Conservation (phyloP, 2,888 invertebrate genomes). For the Amphipyra tragopoginis region DNA sequence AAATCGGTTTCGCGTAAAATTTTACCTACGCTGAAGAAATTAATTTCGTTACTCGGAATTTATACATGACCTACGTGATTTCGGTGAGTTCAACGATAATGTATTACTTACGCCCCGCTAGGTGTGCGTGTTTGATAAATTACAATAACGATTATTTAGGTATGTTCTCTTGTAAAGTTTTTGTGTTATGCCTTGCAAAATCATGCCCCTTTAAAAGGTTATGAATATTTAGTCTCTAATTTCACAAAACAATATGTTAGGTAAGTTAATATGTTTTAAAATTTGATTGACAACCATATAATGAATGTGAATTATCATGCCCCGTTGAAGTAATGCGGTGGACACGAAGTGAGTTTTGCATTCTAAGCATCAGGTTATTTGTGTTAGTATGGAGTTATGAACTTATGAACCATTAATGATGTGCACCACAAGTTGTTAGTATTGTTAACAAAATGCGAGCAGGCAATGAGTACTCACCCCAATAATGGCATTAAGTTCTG, state of each 20-base stretch:
- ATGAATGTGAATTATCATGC: constrained; percentile 26
- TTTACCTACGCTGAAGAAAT: constrained; percentile 67
- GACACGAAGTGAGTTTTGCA: no score
- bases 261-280: not conserved
- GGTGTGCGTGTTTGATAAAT: constrained; percentile 10
- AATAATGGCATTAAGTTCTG: constrained; percentile 97
- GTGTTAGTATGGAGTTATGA: constrained; percentile 24
- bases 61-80: constrained; percentile 42
- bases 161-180: no score
- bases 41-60: constrained; percentile 68
- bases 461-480: constrained; percentile 92
- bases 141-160: not conserved
- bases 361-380: no score
- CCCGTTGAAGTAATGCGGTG: constrained; percentile 11
- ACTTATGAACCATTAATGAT: constrained; percentile 25
- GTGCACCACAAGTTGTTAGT: constrained; percentile 49
- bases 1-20: constrained; percentile 75
- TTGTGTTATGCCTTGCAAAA: no score
- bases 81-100: constrained; percentile 38
- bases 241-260: no score
- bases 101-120: constrained; percentile 18
- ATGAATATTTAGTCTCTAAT: no score
- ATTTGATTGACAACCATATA: not conserved
- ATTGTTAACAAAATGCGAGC: constrained; percentile 53
- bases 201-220: no score